Percentiles rank a stretch among this genome's conserved stretches.
Evolutionary conservation across 2,888 invertebrate species (phyloP).

Genomic region (Scaptomyza flava): DNA sequence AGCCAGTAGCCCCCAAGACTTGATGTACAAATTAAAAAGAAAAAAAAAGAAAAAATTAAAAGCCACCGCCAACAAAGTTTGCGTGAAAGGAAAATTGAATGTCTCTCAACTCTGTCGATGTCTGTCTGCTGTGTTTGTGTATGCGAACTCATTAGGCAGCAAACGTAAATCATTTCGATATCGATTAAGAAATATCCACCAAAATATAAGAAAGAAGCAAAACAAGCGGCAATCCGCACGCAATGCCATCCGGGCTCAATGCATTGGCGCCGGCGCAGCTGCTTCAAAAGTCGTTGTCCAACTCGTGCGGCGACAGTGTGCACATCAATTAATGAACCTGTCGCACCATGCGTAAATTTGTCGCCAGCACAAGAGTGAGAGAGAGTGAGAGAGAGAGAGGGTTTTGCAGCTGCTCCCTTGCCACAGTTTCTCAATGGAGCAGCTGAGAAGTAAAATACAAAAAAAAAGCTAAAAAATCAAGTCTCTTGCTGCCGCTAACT

Average conservation of each 20-base stretch:
- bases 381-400: not conserved
- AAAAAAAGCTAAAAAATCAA: no score
- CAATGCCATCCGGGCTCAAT: constrained; percentile 45
- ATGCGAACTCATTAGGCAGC: constrained; percentile 77
- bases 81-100: constrained; percentile 69
- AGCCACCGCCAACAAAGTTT: constrained; percentile 44
- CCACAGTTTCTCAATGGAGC: constrained; percentile 1
- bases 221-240: constrained; percentile 65
- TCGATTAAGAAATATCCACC: constrained; percentile 76
- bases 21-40: constrained; percentile 26
- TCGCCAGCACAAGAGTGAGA: constrained; percentile 60
- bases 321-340: constrained; percentile 83
- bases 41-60: constrained; percentile 22
- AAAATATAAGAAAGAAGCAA: not conserved
- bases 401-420: constrained; percentile 31
- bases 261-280: constrained; percentile 62
- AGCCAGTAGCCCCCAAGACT: constrained; percentile 50
- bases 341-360: constrained; percentile 81
- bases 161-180: constrained; percentile 80
- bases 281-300: constrained; percentile 29
- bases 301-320: constrained; percentile 70
- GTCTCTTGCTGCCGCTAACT: not conserved
- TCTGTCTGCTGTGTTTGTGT: constrained; percentile 42
- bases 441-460: constrained; percentile 4
- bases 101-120: not conserved